phyloP scores from a whole-genome alignment of 2,888 invertebrate genomes.

The Metalampra italica region DNA sequence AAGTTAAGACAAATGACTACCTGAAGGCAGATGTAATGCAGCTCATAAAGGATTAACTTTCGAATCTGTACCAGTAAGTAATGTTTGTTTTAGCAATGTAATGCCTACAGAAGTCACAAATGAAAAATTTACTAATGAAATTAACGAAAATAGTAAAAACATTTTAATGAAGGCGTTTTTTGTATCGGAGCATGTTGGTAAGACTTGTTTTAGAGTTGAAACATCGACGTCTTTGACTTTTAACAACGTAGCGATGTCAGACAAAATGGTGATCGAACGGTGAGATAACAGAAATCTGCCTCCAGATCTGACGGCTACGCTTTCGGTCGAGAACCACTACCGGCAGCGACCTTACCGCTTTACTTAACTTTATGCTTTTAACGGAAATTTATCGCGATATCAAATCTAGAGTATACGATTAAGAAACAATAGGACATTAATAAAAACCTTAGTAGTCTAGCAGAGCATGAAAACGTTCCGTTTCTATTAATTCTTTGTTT shows the following conservation, averaged over 20 bases:
- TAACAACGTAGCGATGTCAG: slow-evolving; percentile 46
- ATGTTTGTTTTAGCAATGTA: slow-evolving; percentile 15
- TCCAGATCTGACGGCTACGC: slow-evolving; percentile 53
- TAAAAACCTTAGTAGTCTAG: slow-evolving; percentile 52
- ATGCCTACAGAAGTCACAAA: too few relatives aligned
- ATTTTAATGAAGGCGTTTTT: slow-evolving; percentile 46
- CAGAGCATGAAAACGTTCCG: slow-evolving; percentile 60
- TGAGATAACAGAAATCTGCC: slow-evolving; percentile 55
- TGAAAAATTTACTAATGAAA: neutral
- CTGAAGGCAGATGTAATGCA: slow-evolving; percentile 28
- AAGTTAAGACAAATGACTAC: slow-evolving; percentile 51
- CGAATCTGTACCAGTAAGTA: slow-evolving; percentile 22
- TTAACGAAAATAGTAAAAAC: slow-evolving; percentile 11
- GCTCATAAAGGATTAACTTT: slow-evolving; percentile 39
- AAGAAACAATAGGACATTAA: slow-evolving; percentile 73
- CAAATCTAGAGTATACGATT: slow-evolving; percentile 62
- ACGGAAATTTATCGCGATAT: slow-evolving; percentile 64
- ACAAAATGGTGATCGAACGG: slow-evolving; percentile 53
- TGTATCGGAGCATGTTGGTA: slow-evolving; percentile 37
- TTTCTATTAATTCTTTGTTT: slow-evolving; percentile 24
- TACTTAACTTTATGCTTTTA: slow-evolving; percentile 62
- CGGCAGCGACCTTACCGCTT: slow-evolving; percentile 51
- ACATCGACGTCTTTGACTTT: slow-evolving; percentile 47
- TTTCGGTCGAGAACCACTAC: slow-evolving; percentile 53
- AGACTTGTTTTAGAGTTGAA: slow-evolving; percentile 45